Evolutionary conservation across 2,113 vertebrate species (phyloP), one percentile per base, ranked within the genome.

Genomic region (Hippocampus barbouri): DNA sequence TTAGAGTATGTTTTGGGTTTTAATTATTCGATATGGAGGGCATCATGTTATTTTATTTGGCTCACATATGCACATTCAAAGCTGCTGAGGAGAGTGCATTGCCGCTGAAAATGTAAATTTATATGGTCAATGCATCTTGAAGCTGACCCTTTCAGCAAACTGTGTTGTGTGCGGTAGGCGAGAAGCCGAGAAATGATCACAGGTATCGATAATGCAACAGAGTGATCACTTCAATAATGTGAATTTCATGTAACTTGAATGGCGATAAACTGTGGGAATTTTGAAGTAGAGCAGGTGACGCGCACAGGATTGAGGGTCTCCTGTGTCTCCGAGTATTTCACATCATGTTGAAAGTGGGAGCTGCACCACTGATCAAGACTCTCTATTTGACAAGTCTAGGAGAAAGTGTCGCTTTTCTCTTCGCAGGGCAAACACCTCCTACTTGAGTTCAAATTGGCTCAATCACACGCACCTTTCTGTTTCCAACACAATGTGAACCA

Each of bases 371-470:
- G 63, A 66, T 66, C 63, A 45, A 66, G 41, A 66, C 45, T 66
- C 41, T 66, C 63, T 45, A 41, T 25, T 45, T 66, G 41, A 45
- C 63, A 66, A 43, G 41, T 66, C 63, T 12, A 8, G n/a, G 63
- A 15, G 41, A 66, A 45, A 45, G 40, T 27, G 63, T 66, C n/a
- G 21, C 43, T 25, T 66, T 66, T 47, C 23, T 27, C 41, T 66
- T 66, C 41, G 14, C 40, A 66, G 40, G 23, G 21, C 40, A 43
- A 43, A 41, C 21, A 25, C 64, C 43, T 47, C 23, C 64, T 66
- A 66, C n/a, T 66, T 47, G 64, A 47, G 64, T 27, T 66, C 64
- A 66, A 47, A 47, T 66, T 66, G 64, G 43, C n/a, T 66, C n/a
- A 27, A 47, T 45, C 64, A 43, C 14, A 66, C n/a, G 15, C 41